A percentile compares a stretch with the other conserved stretches of the same genome.
Evolutionary conservation across 2,888 invertebrate species (phyloP).

Genomic region (Odontocerum albicorne): DNA sequence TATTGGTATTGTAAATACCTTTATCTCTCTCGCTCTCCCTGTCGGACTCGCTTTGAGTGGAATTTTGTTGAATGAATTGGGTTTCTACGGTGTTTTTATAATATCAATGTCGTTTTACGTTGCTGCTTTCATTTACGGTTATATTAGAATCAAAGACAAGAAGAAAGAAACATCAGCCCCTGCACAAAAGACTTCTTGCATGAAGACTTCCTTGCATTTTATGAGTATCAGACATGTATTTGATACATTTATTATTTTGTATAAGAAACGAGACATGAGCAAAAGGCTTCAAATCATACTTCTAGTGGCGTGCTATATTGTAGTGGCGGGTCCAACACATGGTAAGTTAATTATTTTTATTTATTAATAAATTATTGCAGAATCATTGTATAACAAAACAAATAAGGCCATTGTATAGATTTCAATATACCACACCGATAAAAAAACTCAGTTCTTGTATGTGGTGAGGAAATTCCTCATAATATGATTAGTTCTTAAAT

Average conservation of each 20-base stretch:
- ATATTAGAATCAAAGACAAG: constrained; percentile 39
- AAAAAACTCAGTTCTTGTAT: no score
- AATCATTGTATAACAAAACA: no score
- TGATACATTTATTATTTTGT: constrained; percentile 49
- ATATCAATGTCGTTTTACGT: constrained; percentile 44
- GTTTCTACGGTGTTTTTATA: constrained; percentile 52
- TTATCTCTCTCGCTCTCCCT: constrained; percentile 55
- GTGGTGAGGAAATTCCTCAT: no score
- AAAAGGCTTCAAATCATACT: constrained; percentile 49
- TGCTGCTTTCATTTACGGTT: constrained; percentile 47
- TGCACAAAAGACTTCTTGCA: not conserved
- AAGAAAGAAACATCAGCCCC: constrained; percentile 16
- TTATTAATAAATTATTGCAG: no score
- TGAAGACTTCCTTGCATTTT: constrained; percentile 17
- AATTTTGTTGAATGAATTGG: constrained; percentile 49
- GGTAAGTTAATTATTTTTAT: constrained; percentile 49
- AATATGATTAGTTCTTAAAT: no score
- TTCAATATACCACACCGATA: no score
- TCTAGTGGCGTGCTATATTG: constrained; percentile 47
- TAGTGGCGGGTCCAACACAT: constrained; percentile 56
- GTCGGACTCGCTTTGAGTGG: constrained; percentile 57
- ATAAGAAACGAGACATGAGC: constrained; percentile 45
- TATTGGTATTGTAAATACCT: constrained; percentile 60
- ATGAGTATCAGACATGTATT: constrained; percentile 27
- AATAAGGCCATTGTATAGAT: no score